Conservation (phyloP, 2,888 invertebrate species). For the Agrotis exclamationis region DNA sequence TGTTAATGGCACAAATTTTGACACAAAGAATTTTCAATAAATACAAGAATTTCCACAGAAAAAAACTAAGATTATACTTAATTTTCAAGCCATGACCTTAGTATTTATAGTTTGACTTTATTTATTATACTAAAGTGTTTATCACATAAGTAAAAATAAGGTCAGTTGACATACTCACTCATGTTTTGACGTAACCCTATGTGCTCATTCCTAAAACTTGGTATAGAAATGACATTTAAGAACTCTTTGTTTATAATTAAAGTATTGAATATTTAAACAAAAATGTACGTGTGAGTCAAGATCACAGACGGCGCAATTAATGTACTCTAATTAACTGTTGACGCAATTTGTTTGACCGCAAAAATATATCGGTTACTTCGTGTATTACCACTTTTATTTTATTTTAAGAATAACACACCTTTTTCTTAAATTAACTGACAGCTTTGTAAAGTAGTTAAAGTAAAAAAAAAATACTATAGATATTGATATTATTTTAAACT, state of each 20-base stretch:
- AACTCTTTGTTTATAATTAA: constrained; percentile 13
- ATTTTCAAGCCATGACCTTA: too few relatives aligned
- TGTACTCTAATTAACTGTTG: constrained; percentile 37
- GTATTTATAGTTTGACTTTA: background rate
- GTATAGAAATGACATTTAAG: constrained; percentile 10
- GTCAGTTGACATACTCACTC: background rate
- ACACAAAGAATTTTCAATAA: too few relatives aligned
- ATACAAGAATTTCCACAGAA: too few relatives aligned
- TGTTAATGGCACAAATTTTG: too few relatives aligned
- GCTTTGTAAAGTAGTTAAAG: background rate
- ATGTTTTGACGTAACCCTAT: constrained; percentile 5
- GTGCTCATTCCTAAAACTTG: background rate
- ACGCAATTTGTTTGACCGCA: constrained; percentile 39
- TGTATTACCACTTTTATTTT: constrained; percentile 13
- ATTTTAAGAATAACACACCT: background rate
- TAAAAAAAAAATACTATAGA: too few relatives aligned
- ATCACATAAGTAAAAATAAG: background rate
- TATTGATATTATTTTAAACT: background rate
- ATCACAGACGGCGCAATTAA: constrained; percentile 24
- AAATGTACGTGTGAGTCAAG: constrained; percentile 26
- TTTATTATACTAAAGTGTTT: background rate
- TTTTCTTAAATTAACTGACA: background rate
- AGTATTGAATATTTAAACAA: constrained; percentile 29
- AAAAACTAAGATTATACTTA: too few relatives aligned
- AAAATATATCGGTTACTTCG: constrained; percentile 12